These are phyloP conservation scores for Notiomystis cincta DNA, from an alignment of 2,113 vertebrate genomes.

Conservation along the genomic window DNA sequence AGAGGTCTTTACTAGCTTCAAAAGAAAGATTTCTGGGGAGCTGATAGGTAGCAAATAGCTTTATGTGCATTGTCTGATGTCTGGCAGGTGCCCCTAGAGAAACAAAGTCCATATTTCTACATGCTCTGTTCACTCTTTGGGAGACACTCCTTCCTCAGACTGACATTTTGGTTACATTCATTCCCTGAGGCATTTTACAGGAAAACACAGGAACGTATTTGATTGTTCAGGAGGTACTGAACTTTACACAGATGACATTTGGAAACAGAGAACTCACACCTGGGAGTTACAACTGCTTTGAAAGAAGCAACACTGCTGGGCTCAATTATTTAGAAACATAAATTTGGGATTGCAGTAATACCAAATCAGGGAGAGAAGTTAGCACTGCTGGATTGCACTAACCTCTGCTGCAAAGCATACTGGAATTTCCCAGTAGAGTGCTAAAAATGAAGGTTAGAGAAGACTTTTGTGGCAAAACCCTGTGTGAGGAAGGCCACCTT, in stretches of 20 bases:
- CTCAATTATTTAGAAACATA: background rate
- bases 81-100: background rate
- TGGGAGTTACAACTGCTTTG: constrained; percentile 9
- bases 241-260: constrained; percentile 42
- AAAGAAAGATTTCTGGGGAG: background rate
- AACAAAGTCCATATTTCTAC: background rate
- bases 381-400: background rate
- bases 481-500: background rate
- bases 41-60: background rate
- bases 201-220: background rate
- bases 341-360: background rate
- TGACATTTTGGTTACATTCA: constrained; percentile 23
- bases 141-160: background rate
- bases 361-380: background rate
- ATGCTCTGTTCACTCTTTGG: background rate
- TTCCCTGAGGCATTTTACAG: constrained; percentile 5
- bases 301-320: background rate
- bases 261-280: background rate
- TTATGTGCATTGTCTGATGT: background rate
- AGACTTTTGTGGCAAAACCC: background rate
- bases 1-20: background rate
- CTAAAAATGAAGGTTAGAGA: background rate
- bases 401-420: background rate
- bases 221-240: constrained; percentile 20
- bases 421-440: background rate